Percentiles rank a stretch among this genome's conserved stretches.
These are phyloP conservation scores for Daboia siamensis DNA, from an alignment of 2,113 vertebrate genomes.

Conservation along the genomic window DNA sequence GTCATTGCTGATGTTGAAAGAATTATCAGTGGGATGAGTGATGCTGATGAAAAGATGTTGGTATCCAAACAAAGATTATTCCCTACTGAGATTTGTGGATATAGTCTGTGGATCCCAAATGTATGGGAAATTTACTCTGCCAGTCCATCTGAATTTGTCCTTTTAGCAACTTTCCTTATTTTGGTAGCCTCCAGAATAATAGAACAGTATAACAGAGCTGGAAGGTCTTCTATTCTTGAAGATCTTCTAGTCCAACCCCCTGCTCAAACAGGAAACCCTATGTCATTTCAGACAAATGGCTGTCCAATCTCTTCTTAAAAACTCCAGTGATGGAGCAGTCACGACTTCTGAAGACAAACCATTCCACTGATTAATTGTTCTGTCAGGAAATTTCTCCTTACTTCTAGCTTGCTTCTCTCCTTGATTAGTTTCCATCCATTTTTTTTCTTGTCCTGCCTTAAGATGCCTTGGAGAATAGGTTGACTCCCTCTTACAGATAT, in stretches of 20 bases:
- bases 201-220: not conserved
- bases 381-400: not conserved
- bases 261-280: not conserved
- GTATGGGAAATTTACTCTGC: not conserved
- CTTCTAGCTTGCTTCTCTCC: not conserved
- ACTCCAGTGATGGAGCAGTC: not conserved
- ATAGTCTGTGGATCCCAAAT: not conserved
- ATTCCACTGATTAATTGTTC: not conserved
- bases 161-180: not conserved
- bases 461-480: not conserved
- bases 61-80: not conserved
- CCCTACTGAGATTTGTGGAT: not conserved
- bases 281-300: not conserved
- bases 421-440: not conserved
- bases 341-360: not conserved
- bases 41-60: not conserved
- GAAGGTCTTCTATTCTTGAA: not conserved
- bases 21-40: not conserved
- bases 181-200: not conserved
- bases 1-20: not conserved
- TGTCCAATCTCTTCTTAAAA: not conserved
- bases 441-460: not conserved
- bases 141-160: not conserved
- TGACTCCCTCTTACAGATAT: not conserved
- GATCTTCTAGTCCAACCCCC: not conserved